phyloP scores from a whole-genome alignment of 64 coral and sea anemone genomes.

The Hydrozoanthus tunicans region DNA sequence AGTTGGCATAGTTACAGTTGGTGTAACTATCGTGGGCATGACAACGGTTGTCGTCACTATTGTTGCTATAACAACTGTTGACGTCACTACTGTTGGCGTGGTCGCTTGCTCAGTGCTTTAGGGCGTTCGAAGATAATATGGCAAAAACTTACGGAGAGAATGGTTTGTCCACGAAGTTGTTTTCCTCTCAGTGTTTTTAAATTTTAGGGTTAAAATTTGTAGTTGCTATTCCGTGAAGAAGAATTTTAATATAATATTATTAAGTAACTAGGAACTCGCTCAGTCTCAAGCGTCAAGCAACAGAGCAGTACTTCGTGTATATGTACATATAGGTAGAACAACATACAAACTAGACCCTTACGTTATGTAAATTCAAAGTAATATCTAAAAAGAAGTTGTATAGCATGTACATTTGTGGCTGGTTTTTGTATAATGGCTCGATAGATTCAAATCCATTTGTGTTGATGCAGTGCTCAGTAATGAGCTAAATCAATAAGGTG shows the following conservation, averaged over 20 bases:
- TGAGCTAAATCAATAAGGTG: background rate
- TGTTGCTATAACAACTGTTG: too few relatives aligned
- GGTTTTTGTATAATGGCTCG: constrained; percentile 14
- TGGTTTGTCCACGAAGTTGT: background rate
- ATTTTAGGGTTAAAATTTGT: constrained; percentile 58
- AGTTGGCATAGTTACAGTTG: background rate
- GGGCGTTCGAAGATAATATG: constrained; percentile 25
- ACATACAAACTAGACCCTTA: background rate
- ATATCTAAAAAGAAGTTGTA: constrained; percentile 44
- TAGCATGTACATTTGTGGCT: constrained; percentile 41
- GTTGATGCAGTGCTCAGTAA: background rate
- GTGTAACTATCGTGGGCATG: background rate
- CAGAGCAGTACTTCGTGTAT: constrained; percentile 4
- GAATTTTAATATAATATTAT: constrained; percentile 61
- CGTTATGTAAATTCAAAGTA: constrained; percentile 59
- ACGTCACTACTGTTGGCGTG: too few relatives aligned
- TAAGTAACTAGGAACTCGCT: constrained; percentile 19
- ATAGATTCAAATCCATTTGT: background rate
- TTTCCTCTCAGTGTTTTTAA: constrained; percentile 45
- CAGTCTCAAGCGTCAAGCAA: background rate
- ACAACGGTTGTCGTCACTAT: too few relatives aligned
- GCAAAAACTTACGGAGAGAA: background rate
- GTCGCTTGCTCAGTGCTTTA: background rate
- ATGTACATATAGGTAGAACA: constrained; percentile 37
- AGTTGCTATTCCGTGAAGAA: constrained; percentile 49